Evolutionary conservation across 2,888 invertebrate genomes (phyloP).

Genomic region (Aquatica leii): DNA sequence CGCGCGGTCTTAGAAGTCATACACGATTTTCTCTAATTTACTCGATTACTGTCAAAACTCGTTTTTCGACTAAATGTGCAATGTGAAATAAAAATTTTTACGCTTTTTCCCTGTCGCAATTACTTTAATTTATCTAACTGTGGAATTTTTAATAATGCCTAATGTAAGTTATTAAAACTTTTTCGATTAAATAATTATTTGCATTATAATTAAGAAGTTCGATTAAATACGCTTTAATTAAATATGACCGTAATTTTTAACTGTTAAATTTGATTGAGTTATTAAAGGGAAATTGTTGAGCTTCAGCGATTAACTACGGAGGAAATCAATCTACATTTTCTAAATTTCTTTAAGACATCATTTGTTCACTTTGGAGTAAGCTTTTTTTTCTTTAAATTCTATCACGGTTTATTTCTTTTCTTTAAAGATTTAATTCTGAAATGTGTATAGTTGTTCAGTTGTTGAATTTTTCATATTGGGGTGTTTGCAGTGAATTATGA

Average conservation of each 20-base stretch:
- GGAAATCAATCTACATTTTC: conserved; percentile 11
- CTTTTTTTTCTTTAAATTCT: background rate
- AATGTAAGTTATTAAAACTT: conserved; percentile 4
- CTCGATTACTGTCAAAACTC: background rate
- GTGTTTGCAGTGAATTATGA: conserved; percentile 7
- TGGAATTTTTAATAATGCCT: conserved; percentile 2
- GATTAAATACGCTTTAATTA: no score
- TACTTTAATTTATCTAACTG: conserved; percentile 5
- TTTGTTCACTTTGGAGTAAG: conserved; percentile 9
- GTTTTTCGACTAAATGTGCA: background rate
- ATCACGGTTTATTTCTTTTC: background rate
- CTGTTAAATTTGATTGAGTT: background rate
- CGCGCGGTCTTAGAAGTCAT: conserved; percentile 40
- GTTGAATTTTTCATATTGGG: conserved; percentile 6
- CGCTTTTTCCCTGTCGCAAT: background rate
- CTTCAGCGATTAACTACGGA: background rate
- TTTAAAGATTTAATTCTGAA: background rate
- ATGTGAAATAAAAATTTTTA: background rate
- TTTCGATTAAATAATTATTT: background rate
- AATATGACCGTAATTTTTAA: background rate
- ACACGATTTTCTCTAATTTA: conserved; percentile 26
- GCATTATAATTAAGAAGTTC: no score
- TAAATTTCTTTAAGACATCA: conserved; percentile 6
- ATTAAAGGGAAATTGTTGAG: no score
- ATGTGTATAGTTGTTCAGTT: background rate